Percentiles rank a stretch among this genome's conserved stretches.
Evolutionary conservation across 2,888 invertebrate genomes (phyloP).

Genomic region (Crocallis elinguaria): DNA sequence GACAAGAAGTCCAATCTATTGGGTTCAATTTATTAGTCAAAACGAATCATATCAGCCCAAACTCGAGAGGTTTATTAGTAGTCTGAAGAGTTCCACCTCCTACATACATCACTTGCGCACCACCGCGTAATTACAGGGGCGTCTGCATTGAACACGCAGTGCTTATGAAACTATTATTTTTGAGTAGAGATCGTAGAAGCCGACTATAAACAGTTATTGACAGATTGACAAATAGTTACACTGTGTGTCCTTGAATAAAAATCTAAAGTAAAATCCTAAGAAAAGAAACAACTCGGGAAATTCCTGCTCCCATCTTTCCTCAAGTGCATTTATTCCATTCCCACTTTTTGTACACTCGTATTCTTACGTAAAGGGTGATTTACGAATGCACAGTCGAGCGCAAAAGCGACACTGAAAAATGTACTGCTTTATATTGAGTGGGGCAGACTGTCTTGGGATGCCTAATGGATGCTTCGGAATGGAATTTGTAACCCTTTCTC

Average conservation of each 20-base stretch:
- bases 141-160: too few species aligned
- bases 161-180: too few species aligned
- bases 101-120: too few species aligned
- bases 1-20: too few species aligned
- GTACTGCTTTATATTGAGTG: slow-evolving; percentile 51
- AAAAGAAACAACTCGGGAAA: slow-evolving; percentile 21
- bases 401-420: slow-evolving; percentile 60
- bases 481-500: slow-evolving; percentile 33
- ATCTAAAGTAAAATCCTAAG: slow-evolving; percentile 2
- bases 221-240: too few species aligned
- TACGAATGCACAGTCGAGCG: slow-evolving; percentile 58
- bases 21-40: too few species aligned
- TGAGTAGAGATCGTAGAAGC: too few species aligned
- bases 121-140: too few species aligned
- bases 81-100: too few species aligned
- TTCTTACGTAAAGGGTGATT: slow-evolving; percentile 55
- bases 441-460: slow-evolving; percentile 34
- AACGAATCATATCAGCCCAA: too few species aligned
- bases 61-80: too few species aligned
- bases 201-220: too few species aligned
- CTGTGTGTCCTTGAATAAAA: not conserved
- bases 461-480: slow-evolving; percentile 32
- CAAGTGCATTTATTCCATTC: slow-evolving; percentile 50
- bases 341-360: slow-evolving; percentile 53
- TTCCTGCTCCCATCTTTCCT: slow-evolving; percentile 24